Percentiles rank a stretch among this genome's conserved stretches.
phyloP scores from a whole-genome alignment of 2,888 invertebrate species.

The Ophonus ardosiacus region DNA sequence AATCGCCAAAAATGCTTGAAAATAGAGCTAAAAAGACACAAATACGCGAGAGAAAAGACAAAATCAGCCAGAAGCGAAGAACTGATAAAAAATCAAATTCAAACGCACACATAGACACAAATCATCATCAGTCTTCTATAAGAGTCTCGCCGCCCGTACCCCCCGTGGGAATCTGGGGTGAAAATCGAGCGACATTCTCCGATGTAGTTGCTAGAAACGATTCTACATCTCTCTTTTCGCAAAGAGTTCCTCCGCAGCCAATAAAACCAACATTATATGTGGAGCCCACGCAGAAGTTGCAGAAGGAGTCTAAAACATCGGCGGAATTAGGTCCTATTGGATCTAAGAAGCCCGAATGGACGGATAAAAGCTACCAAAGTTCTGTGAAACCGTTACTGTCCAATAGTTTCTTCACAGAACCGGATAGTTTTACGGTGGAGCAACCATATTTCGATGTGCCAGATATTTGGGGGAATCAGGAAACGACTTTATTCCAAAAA shows the following conservation, averaged over 20 bases:
- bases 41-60: slow-evolving; percentile 65
- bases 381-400: slow-evolving; percentile 65
- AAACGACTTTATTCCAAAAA: slow-evolving; percentile 57
- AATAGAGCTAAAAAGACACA: slow-evolving; percentile 66
- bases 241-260: slow-evolving; percentile 64
- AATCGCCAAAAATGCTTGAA: neutral
- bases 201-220: slow-evolving; percentile 80
- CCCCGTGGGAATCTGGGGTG: slow-evolving; percentile 74
- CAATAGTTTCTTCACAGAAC: slow-evolving; percentile 71
- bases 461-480: slow-evolving; percentile 65
- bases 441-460: slow-evolving; percentile 69
- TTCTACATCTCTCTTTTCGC: slow-evolving; percentile 68
- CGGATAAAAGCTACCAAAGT: slow-evolving; percentile 14
- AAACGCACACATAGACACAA: slow-evolving; percentile 63
- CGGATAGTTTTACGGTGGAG: slow-evolving; percentile 66
- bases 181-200: slow-evolving; percentile 79
- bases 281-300: slow-evolving; percentile 71
- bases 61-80: slow-evolving; percentile 61
- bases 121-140: slow-evolving; percentile 6
- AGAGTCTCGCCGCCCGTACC: slow-evolving; percentile 52
- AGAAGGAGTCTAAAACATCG: slow-evolving; percentile 66
- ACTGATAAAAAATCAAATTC: slow-evolving; percentile 65
- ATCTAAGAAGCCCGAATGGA: slow-evolving; percentile 70
- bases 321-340: slow-evolving; percentile 76
- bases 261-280: slow-evolving; percentile 73